Evolutionary conservation across 2,113 vertebrate species (phyloP).

Genomic region (mouse (Mus musculus)): DNA sequence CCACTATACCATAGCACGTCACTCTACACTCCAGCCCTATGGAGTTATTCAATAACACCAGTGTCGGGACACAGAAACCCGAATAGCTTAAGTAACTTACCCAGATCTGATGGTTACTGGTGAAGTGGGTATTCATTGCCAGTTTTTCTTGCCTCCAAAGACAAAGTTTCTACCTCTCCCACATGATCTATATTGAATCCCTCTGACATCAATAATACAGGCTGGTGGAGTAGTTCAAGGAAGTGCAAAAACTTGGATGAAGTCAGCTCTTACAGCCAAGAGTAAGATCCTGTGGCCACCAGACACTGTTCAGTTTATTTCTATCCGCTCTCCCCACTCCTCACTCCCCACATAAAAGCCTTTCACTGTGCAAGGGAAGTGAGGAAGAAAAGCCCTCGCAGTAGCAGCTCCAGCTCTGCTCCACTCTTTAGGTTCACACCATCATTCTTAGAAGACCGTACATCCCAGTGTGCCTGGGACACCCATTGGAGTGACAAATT

Average conservation of each 20-base stretch:
- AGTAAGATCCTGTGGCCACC: background rate
- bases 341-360: background rate
- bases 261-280: background rate
- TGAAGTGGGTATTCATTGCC: background rate
- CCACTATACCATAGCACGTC: background rate
- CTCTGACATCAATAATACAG: background rate
- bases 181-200: background rate
- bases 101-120: background rate
- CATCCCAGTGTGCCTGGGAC: background rate
- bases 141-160: background rate
- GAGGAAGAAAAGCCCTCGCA: background rate
- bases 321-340: no score
- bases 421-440: background rate
- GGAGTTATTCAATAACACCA: background rate
- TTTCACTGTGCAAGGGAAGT: background rate
- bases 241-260: background rate
- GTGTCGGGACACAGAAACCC: background rate
- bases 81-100: slow-evolving; percentile 7
- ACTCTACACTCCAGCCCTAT: background rate
- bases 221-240: background rate
- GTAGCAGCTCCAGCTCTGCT: background rate
- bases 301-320: background rate
- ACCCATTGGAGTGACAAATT: background rate
- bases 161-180: background rate
- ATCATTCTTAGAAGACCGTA: background rate